Percentiles rank a stretch among this genome's conserved stretches.
Evolutionary conservation across 2,113 vertebrate species (phyloP).

Genomic region (Brachypodius melanocephalos): DNA sequence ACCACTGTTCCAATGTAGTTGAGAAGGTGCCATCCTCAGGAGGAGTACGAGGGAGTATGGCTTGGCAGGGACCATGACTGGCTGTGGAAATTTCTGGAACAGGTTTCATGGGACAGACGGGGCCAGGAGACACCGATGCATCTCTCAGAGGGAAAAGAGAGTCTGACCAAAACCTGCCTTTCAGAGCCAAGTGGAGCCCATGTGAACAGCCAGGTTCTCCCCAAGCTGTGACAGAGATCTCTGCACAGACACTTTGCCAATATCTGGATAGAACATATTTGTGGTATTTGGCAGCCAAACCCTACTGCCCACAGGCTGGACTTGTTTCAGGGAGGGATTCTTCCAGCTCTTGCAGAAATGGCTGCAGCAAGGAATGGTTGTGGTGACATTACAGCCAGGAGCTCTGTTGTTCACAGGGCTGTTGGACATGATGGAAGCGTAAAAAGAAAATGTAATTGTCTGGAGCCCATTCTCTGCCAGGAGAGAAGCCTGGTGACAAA

Average conservation of each 20-base stretch:
- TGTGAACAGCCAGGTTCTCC: not conserved
- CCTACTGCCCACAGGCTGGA: not conserved
- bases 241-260: not conserved
- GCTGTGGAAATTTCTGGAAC: not conserved
- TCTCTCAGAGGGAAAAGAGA: not conserved
- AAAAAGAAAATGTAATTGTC: not conserved
- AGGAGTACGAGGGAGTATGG: accelerated
- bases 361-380: not conserved
- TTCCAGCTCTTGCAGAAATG: not conserved
- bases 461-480: not conserved
- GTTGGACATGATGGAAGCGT: not conserved
- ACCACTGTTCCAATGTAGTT: not conserved
- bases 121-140: not conserved
- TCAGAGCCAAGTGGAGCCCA: not conserved
- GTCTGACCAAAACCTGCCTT: not conserved
- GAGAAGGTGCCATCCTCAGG: not conserved
- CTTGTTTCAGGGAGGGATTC: not conserved
- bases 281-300: not conserved
- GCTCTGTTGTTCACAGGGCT: not conserved
- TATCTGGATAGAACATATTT: not conserved
- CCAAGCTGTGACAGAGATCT: not conserved
- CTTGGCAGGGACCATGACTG: accelerated
- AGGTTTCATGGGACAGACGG: accelerated
- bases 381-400: not conserved
- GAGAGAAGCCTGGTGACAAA: not conserved